Evolutionary conservation across 2,888 invertebrate species (phyloP), one percentile per base, ranked within the genome.

Genomic region (Phasia obesa): DNA sequence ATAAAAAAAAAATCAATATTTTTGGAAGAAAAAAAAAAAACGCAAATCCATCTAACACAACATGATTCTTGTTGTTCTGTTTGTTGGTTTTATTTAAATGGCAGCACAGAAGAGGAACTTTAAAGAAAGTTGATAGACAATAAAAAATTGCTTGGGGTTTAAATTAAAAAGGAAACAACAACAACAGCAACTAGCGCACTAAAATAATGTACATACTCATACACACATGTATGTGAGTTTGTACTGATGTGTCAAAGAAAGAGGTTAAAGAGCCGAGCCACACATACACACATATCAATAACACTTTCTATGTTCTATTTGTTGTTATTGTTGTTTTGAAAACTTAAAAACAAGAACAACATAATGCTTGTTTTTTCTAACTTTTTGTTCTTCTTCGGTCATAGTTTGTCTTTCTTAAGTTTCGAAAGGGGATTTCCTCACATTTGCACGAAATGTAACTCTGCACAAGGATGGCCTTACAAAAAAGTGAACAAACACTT

Each of bases 51-150:
- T 55, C 44, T 31, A 62, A 79, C 44, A 67, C 42, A 65, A 35
- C 44, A 55, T 19, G 7, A 17, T 51, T 42, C 9, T 51, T 62
- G 35, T 47, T 47, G 17, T 51, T 59, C 6, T 9, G 17, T 17
- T 64, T 13, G 4, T 21, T n/a, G 15, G 27, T 76, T 64, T 57
- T 21, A 35, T 21, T 59, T 53, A 62, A 71, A 57, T 73, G 71
- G 69, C 35, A 42, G 70, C 51, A 60, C 23, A 69, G 69, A 69
- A 75, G 17, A 75, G 27, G 13, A 75, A 67, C 57, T 65, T 49
- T 49, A 78, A 82, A 69, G 74, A 69, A 78, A 74, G 77, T 82
- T 82, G 65, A 79, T 71, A 75, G 79, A 83, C 78, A 79, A 79
- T 60, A 75, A 75, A 51, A 83, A 82, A 77, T 64, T 77, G 69